Evolutionary conservation across 2,888 invertebrate species (phyloP).

Genomic region (Eupithecia vulgata): DNA sequence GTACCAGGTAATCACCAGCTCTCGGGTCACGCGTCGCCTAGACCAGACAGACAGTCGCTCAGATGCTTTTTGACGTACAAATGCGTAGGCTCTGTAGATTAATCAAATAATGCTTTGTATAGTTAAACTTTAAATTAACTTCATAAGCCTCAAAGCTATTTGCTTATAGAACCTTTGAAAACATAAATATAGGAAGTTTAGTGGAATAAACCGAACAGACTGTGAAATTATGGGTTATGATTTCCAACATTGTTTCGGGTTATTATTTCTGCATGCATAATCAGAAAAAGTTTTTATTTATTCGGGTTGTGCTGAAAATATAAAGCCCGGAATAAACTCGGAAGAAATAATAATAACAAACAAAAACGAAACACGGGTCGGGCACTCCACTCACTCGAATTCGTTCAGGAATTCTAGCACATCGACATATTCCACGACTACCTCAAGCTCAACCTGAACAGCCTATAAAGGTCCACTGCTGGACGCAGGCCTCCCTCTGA

Average conservation of each 20-base stretch:
- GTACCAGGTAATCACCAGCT: too few species aligned
- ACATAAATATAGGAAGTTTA: not conserved
- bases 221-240: not conserved
- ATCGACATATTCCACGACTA: too few species aligned
- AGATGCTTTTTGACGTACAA: too few species aligned
- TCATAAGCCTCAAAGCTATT: not conserved
- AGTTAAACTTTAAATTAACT: not conserved
- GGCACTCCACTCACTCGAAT: not conserved
- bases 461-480: too few species aligned
- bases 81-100: too few species aligned
- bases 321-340: not conserved
- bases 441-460: too few species aligned
- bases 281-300: conserved; percentile 3
- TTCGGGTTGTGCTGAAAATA: not conserved
- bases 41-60: too few species aligned
- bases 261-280: conserved; percentile 6
- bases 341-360: not conserved
- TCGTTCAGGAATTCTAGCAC: not conserved
- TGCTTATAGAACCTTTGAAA: not conserved
- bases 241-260: not conserved
- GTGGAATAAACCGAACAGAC: not conserved
- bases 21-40: too few species aligned
- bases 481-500: too few species aligned
- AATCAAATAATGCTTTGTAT: too few species aligned
- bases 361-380: not conserved